These are phyloP conservation scores for Spodoptera frugiperda DNA, from an alignment of 1,140 invertebrate genomes.

Conservation along the genomic window DNA sequence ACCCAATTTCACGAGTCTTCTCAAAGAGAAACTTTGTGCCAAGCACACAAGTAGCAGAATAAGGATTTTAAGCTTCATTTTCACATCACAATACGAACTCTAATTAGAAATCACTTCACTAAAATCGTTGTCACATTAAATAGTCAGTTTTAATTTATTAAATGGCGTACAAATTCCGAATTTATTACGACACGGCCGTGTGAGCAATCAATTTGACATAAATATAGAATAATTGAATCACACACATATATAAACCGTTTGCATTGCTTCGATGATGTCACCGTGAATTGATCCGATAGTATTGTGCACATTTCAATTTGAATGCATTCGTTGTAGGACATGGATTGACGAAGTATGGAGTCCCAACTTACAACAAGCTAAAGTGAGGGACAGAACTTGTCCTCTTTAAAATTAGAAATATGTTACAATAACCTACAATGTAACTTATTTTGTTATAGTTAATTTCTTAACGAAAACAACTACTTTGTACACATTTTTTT, in stretches of 20 bases:
- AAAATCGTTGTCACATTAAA: slow-evolving; percentile 4
- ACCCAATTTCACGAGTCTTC: not conserved
- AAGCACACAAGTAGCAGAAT: not conserved
- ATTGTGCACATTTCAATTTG: slow-evolving; percentile 76
- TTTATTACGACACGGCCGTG: slow-evolving; percentile 20
- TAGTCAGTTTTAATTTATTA: not conserved
- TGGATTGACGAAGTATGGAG: not conserved
- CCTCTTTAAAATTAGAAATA: no score
- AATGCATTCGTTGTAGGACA: slow-evolving; percentile 62
- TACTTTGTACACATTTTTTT: no score
- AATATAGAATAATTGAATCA: slow-evolving; percentile 77
- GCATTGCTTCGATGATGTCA: slow-evolving; percentile 73
- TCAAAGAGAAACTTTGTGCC: not conserved
- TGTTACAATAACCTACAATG: no score
- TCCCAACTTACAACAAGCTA: not conserved
- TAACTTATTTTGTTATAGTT: no score
- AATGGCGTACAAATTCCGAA: slow-evolving; percentile 17
- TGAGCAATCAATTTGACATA: slow-evolving; percentile 70
- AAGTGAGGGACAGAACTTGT: no score
- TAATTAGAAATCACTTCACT: not conserved
- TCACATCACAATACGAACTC: no score
- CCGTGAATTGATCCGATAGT: slow-evolving; percentile 75
- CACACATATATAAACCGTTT: slow-evolving; percentile 65
- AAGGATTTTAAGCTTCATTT: not conserved
- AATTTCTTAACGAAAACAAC: no score